A percentile compares a stretch with the other conserved stretches of the same genome.
Conservation (phyloP, 2,888 invertebrate species). For the Lasioglossum calceatum region DNA sequence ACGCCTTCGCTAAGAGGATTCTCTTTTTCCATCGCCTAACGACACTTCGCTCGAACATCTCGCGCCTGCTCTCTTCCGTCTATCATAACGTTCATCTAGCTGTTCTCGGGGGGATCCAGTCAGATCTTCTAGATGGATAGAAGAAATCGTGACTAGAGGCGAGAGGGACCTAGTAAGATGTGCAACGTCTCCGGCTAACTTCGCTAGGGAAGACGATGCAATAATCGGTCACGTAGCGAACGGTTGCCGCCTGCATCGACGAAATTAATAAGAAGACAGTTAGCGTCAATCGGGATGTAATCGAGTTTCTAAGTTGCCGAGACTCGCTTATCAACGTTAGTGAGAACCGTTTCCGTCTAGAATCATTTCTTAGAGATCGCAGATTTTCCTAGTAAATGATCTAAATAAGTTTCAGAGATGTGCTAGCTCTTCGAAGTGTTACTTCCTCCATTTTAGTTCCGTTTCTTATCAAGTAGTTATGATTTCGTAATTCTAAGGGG, state of each 20-base stretch:
- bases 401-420: too few species aligned
- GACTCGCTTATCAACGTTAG: background rate
- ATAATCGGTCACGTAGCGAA: conserved; percentile 61
- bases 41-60: conserved; percentile 36
- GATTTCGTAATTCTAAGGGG: too few species aligned
- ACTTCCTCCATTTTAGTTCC: too few species aligned
- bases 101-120: conserved; percentile 23
- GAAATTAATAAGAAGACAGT: conserved; percentile 46
- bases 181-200: conserved; percentile 19
- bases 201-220: conserved; percentile 34
- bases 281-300: conserved; percentile 35
- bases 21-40: conserved; percentile 31
- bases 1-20: conserved; percentile 41
- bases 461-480: too few species aligned
- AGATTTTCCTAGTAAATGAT: background rate
- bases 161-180: conserved; percentile 3
- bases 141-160: conserved; percentile 54
- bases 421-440: too few species aligned
- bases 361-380: background rate
- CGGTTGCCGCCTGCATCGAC: conserved; percentile 33
- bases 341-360: background rate
- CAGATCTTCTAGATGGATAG: conserved; percentile 55
- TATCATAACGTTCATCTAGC: conserved; percentile 51
- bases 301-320: conserved; percentile 4
- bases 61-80: conserved; percentile 43